A percentile compares a stretch with the other conserved stretches of the same genome.
Conservation (phyloP, 2,113 vertebrate genomes). For the Meriones unguiculatus region DNA sequence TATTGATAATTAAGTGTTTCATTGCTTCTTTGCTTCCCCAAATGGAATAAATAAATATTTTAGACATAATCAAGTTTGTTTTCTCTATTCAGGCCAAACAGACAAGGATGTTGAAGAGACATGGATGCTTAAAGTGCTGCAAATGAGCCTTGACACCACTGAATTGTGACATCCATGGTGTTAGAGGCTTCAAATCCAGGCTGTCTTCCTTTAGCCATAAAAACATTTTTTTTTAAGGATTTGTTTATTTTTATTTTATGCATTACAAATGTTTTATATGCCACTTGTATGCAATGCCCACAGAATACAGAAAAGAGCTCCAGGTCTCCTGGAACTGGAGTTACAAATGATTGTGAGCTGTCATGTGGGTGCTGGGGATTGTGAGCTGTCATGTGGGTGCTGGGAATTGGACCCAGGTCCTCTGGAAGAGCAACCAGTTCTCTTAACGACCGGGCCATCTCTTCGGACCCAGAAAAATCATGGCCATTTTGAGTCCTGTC, state of each 20-base stretch:
- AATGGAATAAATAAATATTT: slow-evolving; percentile 63
- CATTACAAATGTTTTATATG: background rate
- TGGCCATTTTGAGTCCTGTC: slow-evolving; percentile 20
- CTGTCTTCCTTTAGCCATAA: slow-evolving; percentile 66
- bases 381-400: background rate
- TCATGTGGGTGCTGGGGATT: background rate
- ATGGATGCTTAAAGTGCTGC: slow-evolving; percentile 49
- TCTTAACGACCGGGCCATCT: background rate
- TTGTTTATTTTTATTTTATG: background rate
- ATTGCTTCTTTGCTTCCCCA: slow-evolving; percentile 63
- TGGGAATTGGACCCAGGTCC: background rate
- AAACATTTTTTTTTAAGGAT: background rate
- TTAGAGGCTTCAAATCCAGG: background rate
- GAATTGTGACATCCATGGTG: slow-evolving; percentile 44
- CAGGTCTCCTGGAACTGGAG: background rate
- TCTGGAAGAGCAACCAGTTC: background rate
- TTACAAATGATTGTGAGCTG: background rate
- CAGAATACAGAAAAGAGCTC: background rate
- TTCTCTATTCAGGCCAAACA: slow-evolving; percentile 24
- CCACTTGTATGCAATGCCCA: background rate
- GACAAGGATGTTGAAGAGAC: background rate
- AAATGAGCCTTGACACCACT: slow-evolving; percentile 56
- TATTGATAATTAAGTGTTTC: slow-evolving; percentile 77
- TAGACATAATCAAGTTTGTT: slow-evolving; percentile 55
- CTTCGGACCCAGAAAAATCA: background rate